Conservation (phyloP, 2,888 invertebrate species). For the Brachypterus glaber region DNA sequence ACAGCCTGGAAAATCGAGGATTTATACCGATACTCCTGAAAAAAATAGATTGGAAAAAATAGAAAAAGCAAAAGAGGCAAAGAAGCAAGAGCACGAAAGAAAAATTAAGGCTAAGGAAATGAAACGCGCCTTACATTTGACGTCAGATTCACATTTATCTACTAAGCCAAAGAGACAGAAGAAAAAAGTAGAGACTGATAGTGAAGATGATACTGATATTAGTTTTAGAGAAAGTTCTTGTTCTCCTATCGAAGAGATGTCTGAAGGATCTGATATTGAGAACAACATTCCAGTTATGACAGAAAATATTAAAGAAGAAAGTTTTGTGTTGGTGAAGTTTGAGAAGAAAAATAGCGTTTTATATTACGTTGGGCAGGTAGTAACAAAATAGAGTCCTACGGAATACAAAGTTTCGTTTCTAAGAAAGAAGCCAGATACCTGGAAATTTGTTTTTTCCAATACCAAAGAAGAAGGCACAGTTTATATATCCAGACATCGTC, state of each 20-base stretch:
- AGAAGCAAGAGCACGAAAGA: background rate
- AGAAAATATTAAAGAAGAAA: background rate
- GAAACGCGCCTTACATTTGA: background rate
- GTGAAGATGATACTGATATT: background rate
- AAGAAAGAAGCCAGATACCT: constrained; percentile 7
- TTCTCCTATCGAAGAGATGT: background rate
- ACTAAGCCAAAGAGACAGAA: background rate
- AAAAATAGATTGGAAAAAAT: background rate
- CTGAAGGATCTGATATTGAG: background rate
- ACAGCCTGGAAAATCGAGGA: background rate
- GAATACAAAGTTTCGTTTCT: constrained; percentile 8
- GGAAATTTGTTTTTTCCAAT: constrained; percentile 7
- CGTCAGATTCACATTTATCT: background rate
- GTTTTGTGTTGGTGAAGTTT: background rate
- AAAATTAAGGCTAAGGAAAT: background rate
- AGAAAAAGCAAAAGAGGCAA: background rate
- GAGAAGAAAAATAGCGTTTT: constrained; percentile 7
- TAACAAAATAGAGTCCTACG: constrained; percentile 5
- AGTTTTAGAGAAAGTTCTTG: background rate
- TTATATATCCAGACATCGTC: background rate
- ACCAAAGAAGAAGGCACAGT: background rate
- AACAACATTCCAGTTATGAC: background rate
- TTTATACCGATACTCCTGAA: background rate
- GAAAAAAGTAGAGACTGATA: background rate
- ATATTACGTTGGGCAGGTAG: constrained; percentile 6